These are phyloP conservation scores for Maniola jurtina DNA, from an alignment of 1,140 invertebrate species.

Conservation along the genomic window DNA sequence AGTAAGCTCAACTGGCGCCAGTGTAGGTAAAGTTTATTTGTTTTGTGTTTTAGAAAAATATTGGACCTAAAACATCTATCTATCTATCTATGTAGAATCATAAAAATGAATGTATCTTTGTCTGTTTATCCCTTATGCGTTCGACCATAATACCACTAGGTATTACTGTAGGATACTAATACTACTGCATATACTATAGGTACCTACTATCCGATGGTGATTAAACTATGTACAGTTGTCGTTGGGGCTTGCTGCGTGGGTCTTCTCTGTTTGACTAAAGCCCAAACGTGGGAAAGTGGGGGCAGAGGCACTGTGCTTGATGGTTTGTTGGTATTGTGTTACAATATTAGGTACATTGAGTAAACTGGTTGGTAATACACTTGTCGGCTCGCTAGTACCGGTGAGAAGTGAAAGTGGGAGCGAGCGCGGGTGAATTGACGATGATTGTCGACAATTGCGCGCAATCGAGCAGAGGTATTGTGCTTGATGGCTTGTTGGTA, in stretches of 20 bases:
- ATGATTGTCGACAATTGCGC: conserved; percentile 66
- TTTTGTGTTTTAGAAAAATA: background rate
- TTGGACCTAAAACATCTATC: too few relatives aligned
- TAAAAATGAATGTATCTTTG: too few relatives aligned
- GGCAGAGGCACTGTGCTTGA: conserved; percentile 31
- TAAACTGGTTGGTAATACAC: conserved; percentile 5
- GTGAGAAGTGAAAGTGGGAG: conserved; percentile 65
- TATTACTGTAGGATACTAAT: too few relatives aligned
- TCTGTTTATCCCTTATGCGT: too few relatives aligned
- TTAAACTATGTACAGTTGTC: too few relatives aligned
- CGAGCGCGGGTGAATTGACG: conserved; percentile 54
- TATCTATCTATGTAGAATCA: too few relatives aligned
- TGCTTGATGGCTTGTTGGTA: conserved; percentile 32
- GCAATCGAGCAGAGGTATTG: conserved; percentile 50
- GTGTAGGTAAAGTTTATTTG: background rate
- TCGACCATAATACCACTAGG: too few relatives aligned
- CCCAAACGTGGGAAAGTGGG: too few relatives aligned
- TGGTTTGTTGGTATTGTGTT: conserved; percentile 34
- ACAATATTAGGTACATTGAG: background rate
- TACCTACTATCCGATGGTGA: too few relatives aligned
- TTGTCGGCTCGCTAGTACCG: conserved; percentile 49
- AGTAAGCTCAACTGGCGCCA: background rate
- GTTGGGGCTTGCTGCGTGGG: too few relatives aligned
- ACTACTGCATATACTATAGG: too few relatives aligned
- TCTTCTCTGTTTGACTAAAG: too few relatives aligned